Percentiles rank a stretch among this genome's conserved stretches.
phyloP scores from a whole-genome alignment of 2,113 vertebrate species.

The Mustela lutreola region DNA sequence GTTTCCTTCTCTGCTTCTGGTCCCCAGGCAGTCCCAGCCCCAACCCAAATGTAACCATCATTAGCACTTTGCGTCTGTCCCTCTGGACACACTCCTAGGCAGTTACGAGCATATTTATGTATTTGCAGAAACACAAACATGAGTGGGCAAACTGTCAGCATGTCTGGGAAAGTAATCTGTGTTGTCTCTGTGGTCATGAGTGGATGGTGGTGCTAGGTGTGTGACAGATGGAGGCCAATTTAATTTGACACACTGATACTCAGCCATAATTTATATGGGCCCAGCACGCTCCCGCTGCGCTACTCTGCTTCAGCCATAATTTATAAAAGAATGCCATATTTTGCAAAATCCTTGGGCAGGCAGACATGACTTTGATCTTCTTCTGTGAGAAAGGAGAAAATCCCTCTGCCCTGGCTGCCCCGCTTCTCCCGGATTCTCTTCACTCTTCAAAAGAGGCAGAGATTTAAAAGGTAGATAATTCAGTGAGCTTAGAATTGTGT shows the following conservation, averaged over 20 bases:
- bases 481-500: rapidly evolving
- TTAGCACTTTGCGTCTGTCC: neutral
- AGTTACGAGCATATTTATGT: too few relatives aligned
- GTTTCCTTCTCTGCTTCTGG: neutral
- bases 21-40: neutral
- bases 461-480: neutral
- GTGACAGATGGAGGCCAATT: neutral
- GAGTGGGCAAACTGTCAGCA: neutral
- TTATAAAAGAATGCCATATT: neutral
- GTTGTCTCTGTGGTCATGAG: neutral
- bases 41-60: neutral
- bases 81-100: neutral
- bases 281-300: too few relatives aligned
- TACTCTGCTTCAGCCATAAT: neutral
- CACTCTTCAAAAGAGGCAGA: neutral
- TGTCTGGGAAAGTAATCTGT: neutral
- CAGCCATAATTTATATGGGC: neutral
- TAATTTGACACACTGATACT: neutral
- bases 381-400: neutral
- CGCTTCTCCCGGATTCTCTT: neutral
- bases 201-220: too few relatives aligned
- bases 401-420: neutral
- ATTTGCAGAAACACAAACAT: neutral
- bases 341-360: neutral
- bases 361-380: neutral